phyloP scores from a whole-genome alignment of 2,888 invertebrate genomes.

The Aleiodes leptofemur region DNA sequence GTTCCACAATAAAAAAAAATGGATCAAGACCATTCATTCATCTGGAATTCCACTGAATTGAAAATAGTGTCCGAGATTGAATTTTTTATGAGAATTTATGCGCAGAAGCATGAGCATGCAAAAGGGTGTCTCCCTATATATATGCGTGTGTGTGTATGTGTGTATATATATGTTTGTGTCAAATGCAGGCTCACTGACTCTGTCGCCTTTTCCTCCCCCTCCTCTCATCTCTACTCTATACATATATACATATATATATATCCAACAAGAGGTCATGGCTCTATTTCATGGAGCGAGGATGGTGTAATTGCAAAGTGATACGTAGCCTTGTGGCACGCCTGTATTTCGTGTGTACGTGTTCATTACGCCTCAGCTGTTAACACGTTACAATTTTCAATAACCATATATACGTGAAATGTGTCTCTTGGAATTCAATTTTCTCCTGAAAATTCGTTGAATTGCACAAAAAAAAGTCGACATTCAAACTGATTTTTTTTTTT shows the following conservation, averaged over 20 bases:
- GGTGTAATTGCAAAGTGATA: slow-evolving; percentile 40
- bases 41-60: slow-evolving; percentile 32
- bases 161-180: neutral
- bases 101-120: neutral
- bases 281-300: slow-evolving; percentile 40
- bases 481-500: neutral
- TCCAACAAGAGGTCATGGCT: slow-evolving; percentile 26
- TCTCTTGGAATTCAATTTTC: neutral
- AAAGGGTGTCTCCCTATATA: slow-evolving; percentile 16
- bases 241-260: slow-evolving; percentile 7
- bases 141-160: too few species aligned
- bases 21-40: neutral
- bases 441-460: neutral
- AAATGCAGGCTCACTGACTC: slow-evolving; percentile 37
- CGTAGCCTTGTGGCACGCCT: slow-evolving; percentile 19
- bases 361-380: slow-evolving; percentile 27
- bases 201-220: slow-evolving; percentile 1
- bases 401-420: slow-evolving; percentile 8
- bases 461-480: neutral
- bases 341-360: slow-evolving; percentile 25
- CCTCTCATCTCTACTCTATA: neutral
- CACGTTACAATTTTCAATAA: slow-evolving; percentile 11
- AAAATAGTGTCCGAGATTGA: slow-evolving; percentile 42
- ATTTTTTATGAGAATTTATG: slow-evolving; percentile 45
- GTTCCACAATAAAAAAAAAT: neutral